Base-by-base conservation (phyloP, 2,888 invertebrate genomes). In the Drosophila neotestacea region DNA sequence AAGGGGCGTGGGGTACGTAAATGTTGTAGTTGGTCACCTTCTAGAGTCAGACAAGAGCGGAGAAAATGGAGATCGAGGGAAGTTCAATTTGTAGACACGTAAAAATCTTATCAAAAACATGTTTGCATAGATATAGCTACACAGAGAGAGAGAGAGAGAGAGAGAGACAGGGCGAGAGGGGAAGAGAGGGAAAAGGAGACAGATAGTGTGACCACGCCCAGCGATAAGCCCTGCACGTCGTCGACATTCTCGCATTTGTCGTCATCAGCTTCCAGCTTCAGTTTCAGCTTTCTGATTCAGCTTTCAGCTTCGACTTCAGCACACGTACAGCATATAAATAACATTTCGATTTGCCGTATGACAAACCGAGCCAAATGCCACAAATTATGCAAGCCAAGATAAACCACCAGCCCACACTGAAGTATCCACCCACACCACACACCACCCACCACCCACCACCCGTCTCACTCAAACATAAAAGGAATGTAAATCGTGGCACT, bases 311-410 rank as follows among this genome's bases (percentile, higher is more conserved):
- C 55, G 79, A 56, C 69, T 70, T 62, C 54, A 56, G 71, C 79
- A 69, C 84, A 84, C 84, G 84, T 84, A 87, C 88, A 39, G 85
- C 89, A 78, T 87, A 84, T 84, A 84, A 84, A 84, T 84, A 84
- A 89, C 84, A 85, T 89, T 84, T 84, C 84, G 84, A 84, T 84
- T 84, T 89, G 89, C 85, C 71, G 71, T 84, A 89, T 89, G 84
- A 84, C 84, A 84, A 89, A 73, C 81, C 73, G 70, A 80, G 73
- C 84, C 78, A 62, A 73, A 81, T 80, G 81, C 77, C 81, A 77
- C 77, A 84, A 83, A 86, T 87, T 87, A 87, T 89, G 88, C 77
- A 77, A 58, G 63, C 54, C 64, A 58, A 59, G 60, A 50, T 39
- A 50, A 52, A 27, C 46, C 34, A 52, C 10, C 41, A 10, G 13